Conservation (phyloP, 2,888 invertebrate species). For the Smittia aterrima region DNA sequence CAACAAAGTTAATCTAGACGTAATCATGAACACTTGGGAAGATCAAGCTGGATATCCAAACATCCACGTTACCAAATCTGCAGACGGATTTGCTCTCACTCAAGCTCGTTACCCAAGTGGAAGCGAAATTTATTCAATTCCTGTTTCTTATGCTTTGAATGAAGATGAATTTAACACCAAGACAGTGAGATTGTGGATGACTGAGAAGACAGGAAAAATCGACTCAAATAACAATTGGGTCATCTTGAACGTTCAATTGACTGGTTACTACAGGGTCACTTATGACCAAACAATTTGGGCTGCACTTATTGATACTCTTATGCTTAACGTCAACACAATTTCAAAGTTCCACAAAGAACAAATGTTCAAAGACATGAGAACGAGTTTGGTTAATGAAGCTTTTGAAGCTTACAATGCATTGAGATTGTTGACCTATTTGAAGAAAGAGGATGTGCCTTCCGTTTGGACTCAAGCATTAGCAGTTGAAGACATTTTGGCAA, state of each 20-base stretch:
- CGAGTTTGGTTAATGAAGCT: neutral
- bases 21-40: neutral
- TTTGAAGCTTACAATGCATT: neutral
- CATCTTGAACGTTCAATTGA: constrained; percentile 64
- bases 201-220: constrained; percentile 48
- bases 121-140: constrained; percentile 58
- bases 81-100: neutral
- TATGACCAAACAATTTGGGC: constrained; percentile 64
- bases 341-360: neutral
- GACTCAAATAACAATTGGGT: constrained; percentile 57
- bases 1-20: neutral
- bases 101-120: constrained; percentile 1
- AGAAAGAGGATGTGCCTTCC: neutral
- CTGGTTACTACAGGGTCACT: constrained; percentile 65
- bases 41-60: constrained; percentile 32
- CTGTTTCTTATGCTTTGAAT: constrained; percentile 57
- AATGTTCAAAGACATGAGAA: neutral
- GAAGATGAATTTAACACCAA: constrained; percentile 55
- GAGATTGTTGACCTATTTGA: neutral
- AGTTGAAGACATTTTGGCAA: neutral
- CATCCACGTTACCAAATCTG: constrained; percentile 43
- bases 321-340: constrained; percentile 48
- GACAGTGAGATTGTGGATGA: constrained; percentile 56
- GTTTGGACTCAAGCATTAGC: constrained; percentile 12
- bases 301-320: constrained; percentile 56